Base-by-base conservation (phyloP, 1,140 invertebrate species). In the Anastrepha obliqua region DNA sequence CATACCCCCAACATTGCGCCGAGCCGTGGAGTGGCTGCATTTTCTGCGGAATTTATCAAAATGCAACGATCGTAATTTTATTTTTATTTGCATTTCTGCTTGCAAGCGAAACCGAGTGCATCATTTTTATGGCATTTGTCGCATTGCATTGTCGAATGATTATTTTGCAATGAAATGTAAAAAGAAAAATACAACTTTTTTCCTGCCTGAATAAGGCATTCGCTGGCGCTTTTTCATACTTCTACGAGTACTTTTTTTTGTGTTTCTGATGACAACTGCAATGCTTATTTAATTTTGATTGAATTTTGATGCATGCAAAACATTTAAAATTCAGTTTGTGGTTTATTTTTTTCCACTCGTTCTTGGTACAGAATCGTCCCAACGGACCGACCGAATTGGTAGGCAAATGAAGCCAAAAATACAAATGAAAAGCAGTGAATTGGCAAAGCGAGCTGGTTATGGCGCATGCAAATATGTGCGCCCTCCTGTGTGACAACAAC, bases 211-310 rank as follows among this genome's bases (percentile, higher is more conserved):
- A 62, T 62, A 62, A 62, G 60, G 60, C 5, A 62, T 15, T 8
- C n/a, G 60, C 3, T 55, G n/a, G 15, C 5, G 60, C 4, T 62
- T 62, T 15, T 62, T 15, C 15, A 17, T 62, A 4, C 60, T 17
- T 9, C 60, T 15, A n/a, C 86, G 29, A 29, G 29, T 29, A 29
- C 29, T 29, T 29, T 29, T 29, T 29, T 29, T 29, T 29, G 29
- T 29, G 29, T 29, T 29, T 29, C 29, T 87, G 59, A 39, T 59
- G 15, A 87, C 60, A 17, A 62, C 62, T 65, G 58, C 78, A 87
- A 90, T 90, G 78, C 74, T 81, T 81, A 47, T 88, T 91, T 92
- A 92, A 92, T 92, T 92, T 92, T 92, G 91, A 92, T 92, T 92
- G 90, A 90, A 91, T 92, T 92, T 92, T 91, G 91, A 91, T 91